These are phyloP conservation scores for Brachylomia viminalis DNA, from an alignment of 2,888 invertebrate species.

Conservation along the genomic window DNA sequence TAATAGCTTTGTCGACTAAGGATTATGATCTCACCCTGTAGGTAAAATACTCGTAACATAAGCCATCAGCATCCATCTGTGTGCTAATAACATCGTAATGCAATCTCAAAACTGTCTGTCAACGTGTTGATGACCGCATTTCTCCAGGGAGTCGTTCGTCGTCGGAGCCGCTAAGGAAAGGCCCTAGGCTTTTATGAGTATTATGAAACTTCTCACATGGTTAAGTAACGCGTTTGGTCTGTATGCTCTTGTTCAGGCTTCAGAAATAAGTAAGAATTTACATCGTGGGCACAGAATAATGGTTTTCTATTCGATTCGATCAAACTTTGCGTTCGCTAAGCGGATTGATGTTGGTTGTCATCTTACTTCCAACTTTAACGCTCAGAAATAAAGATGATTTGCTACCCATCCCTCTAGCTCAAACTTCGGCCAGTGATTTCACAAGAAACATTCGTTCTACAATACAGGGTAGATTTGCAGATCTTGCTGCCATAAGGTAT, in stretches of 20 bases:
- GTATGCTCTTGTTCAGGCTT: not conserved
- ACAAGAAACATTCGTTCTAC: too few relatives aligned
- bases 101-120: slow-evolving; percentile 57
- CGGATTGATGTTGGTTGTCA: not conserved
- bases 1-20: too few relatives aligned
- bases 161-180: slow-evolving; percentile 5
- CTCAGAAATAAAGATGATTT: too few relatives aligned
- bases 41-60: not conserved
- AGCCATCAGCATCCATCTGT: slow-evolving; percentile 4
- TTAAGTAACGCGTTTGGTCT: not conserved
- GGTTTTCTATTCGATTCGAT: too few relatives aligned
- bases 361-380: too few relatives aligned
- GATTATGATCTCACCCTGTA: too few relatives aligned
- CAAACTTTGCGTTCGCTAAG: not conserved
- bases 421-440: too few relatives aligned
- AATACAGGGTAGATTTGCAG: too few relatives aligned
- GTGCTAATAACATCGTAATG: slow-evolving; percentile 23
- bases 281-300: not conserved
- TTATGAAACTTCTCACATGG: slow-evolving; percentile 18
- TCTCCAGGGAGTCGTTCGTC: slow-evolving; percentile 40
- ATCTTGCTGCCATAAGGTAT: too few relatives aligned
- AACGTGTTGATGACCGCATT: slow-evolving; percentile 44
- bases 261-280: not conserved
- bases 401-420: too few relatives aligned
- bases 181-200: slow-evolving; percentile 15